Base-by-base conservation (phyloP, 2,113 vertebrate genomes). In the Reinhardtius hippoglossoides region DNA sequence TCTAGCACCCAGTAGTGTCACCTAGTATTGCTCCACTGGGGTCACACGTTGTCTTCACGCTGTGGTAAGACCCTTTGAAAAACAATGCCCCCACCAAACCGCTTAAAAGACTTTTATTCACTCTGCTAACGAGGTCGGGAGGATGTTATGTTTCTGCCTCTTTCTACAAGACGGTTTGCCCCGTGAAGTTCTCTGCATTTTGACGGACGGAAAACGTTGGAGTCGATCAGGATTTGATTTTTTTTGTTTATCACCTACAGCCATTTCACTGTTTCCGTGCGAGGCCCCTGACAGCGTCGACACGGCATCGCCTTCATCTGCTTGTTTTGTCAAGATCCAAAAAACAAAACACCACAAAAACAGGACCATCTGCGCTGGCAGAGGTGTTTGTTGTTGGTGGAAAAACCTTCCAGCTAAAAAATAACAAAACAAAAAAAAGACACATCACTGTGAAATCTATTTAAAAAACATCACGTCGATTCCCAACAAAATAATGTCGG, bases 41-140 rank as follows among this genome's bases (percentile, higher is more conserved):
- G 46, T 50, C 15, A 50, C 18, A 0, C 14, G 14, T 13, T 67
- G 80, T 31, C 35, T 62, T 73, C 48, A 84, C 57, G 56, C 60
- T 67, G 68, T 67, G 50, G 66, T 64, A 20, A 55, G 67, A 24
- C 26, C n/a, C 44, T 74, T 73, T 46, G 72, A 72, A 82, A 71
- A 67, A 71, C 59, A 68, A 74, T 16, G 16, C 8, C 46, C 16
- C 46, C 46, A 31, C 31, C 31, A 31, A 7, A 31, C 31, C 0
- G 6, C 31, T 1, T 31, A 31, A 31, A 31, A 31, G 50, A 42
- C 21, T 69, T 75, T 78, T 54, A 83, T 69, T 69, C 59, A 55
- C 66, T 46, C 14, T 20, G 37, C 42, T 71, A 68, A 82, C 71
- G 62, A 67, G 73, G 10, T 18, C 37, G 57, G 31, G 31, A 68